phyloP scores from a whole-genome alignment of 2,888 invertebrate genomes.

The Drosophila neonasuta region DNA sequence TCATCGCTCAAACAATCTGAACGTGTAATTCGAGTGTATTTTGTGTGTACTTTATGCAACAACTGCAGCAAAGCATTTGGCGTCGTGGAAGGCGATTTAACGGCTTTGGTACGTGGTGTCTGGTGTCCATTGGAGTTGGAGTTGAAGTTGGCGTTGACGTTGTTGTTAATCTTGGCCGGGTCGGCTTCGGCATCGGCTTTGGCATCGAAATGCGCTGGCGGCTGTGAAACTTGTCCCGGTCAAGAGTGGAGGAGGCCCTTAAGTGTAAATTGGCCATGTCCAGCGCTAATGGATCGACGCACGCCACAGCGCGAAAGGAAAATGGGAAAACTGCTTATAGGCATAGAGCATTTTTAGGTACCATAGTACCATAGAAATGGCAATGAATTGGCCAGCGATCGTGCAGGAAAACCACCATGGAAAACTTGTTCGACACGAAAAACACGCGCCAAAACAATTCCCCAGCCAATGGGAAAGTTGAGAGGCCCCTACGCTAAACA shows the following conservation, averaged over 20 bases:
- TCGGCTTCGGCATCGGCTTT: slow-evolving; percentile 6
- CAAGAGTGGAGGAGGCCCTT: slow-evolving; percentile 45
- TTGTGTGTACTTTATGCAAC: background rate
- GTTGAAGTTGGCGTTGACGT: background rate
- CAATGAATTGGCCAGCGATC: slow-evolving; percentile 54
- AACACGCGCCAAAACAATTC: slow-evolving; percentile 66
- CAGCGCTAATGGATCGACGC: slow-evolving; percentile 59
- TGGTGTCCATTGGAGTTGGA: slow-evolving; percentile 24
- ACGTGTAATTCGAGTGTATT: background rate
- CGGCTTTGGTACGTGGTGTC: slow-evolving; percentile 48
- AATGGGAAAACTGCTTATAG: slow-evolving; percentile 46
- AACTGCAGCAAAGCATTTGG: slow-evolving; percentile 12
- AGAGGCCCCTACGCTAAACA: slow-evolving; percentile 12
- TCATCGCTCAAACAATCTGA: background rate
- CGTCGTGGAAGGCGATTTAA: slow-evolving; percentile 26
- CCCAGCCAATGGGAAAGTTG: slow-evolving; percentile 58
- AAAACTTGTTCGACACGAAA: slow-evolving; percentile 65
- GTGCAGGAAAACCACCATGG: slow-evolving; percentile 53
- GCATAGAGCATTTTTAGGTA: slow-evolving; percentile 21
- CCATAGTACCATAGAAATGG: slow-evolving; percentile 43
- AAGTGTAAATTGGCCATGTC: slow-evolving; percentile 68
- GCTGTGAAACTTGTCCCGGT: slow-evolving; percentile 48
- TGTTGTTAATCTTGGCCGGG: slow-evolving; percentile 27
- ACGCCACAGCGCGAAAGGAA: slow-evolving; percentile 53
- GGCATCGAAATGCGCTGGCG: slow-evolving; percentile 24